A percentile compares a stretch with the other conserved stretches of the same genome.
Evolutionary conservation across 2,113 vertebrate genomes (phyloP).

Genomic region (Phaetusa simplex): DNA sequence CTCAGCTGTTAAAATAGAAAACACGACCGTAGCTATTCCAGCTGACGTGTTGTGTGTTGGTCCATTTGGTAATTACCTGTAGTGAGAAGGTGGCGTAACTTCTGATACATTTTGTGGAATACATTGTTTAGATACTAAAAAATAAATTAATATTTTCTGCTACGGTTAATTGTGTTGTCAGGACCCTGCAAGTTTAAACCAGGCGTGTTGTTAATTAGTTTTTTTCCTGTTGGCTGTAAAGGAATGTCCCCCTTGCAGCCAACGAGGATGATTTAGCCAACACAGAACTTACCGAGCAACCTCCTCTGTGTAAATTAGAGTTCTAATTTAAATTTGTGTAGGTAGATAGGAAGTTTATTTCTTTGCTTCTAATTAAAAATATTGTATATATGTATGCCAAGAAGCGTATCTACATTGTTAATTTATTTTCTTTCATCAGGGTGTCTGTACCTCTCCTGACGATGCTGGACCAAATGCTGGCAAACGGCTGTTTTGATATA

Average conservation of each 20-base stretch:
- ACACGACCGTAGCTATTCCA: not conserved
- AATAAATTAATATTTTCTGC: not conserved
- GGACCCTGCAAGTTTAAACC: not conserved
- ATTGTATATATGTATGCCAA: not conserved
- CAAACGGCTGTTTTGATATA: constrained; percentile 85
- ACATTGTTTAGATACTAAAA: not conserved
- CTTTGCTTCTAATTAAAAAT: not conserved
- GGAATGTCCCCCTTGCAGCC: not conserved
- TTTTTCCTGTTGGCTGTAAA: not conserved
- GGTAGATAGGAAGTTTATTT: not conserved
- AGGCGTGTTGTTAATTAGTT: not conserved
- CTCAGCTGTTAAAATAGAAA: not conserved
- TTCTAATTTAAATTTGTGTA: not conserved
- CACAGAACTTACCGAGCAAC: not conserved
- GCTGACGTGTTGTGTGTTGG: rapidly evolving
- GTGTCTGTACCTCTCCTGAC: constrained; percentile 89
- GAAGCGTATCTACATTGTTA: not conserved
- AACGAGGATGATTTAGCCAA: not conserved
- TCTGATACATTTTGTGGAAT: not conserved
- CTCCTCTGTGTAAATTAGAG: not conserved
- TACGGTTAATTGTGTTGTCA: not conserved
- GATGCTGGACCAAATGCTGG: constrained; percentile 90
- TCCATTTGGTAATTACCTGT: not conserved
- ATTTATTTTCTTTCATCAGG: constrained; percentile 66
- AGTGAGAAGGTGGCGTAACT: not conserved